phyloP scores from a whole-genome alignment of 2,113 vertebrate genomes.

The Corythaixoides concolor region DNA sequence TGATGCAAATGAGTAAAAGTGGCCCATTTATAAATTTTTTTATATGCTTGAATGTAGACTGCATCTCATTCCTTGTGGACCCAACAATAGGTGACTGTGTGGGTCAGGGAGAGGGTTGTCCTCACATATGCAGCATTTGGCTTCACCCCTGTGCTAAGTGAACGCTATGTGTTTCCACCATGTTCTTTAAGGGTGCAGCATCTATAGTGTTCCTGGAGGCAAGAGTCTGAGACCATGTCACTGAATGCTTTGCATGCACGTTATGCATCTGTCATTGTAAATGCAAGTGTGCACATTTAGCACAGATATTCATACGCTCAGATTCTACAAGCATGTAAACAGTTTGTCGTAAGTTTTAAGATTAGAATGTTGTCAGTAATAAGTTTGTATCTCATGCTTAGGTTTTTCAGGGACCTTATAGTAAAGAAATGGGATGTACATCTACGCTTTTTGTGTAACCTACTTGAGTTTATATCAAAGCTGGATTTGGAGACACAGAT shows the following conservation, averaged over 20 bases:
- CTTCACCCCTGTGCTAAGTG: neutral
- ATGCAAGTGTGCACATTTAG: neutral
- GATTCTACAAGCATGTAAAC: neutral
- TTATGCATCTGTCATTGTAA: neutral
- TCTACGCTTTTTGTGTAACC: neutral
- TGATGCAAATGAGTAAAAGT: neutral
- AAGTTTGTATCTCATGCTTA: neutral
- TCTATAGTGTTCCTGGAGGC: neutral
- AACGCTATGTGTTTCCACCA: fast-evolving
- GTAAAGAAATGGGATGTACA: neutral
- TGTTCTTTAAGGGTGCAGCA: neutral
- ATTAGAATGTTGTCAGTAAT: neutral
- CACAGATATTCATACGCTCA: neutral
- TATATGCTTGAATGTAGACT: neutral
- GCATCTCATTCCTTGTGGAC: neutral
- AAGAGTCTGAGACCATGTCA: neutral
- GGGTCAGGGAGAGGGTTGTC: neutral
- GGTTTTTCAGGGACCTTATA: neutral
- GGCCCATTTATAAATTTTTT: neutral
- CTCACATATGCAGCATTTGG: neutral
- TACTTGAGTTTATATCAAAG: neutral
- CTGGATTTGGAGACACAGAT: neutral
- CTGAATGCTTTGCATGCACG: neutral
- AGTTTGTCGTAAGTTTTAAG: neutral
- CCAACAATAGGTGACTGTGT: neutral